phyloP scores from a whole-genome alignment of 2,888 invertebrate species.

The Melitaea athalia region DNA sequence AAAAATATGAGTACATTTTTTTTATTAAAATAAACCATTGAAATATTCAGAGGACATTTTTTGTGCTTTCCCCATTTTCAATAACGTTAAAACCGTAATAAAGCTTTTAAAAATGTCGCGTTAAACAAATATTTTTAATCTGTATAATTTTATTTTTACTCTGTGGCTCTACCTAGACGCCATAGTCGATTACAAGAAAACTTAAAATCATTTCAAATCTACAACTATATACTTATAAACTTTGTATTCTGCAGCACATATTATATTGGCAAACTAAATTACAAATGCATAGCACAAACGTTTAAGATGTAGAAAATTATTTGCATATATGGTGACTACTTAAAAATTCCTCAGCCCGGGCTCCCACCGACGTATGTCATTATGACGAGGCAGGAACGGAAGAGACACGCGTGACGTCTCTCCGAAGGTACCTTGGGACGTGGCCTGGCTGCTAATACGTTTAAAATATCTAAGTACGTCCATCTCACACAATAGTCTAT shows the following conservation, averaged over 20 bases:
- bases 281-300: conserved; percentile 13
- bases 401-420: conserved; percentile 72
- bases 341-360: conserved; percentile 42
- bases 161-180: neutral
- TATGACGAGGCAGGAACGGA: conserved; percentile 63
- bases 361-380: conserved; percentile 41
- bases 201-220: no score
- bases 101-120: conserved; percentile 4
- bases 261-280: neutral
- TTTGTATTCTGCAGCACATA: neutral
- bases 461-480: conserved; percentile 45
- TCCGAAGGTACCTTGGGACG: conserved; percentile 64
- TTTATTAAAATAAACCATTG: neutral
- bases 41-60: conserved; percentile 2
- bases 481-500: conserved; percentile 45
- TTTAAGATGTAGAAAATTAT: conserved; percentile 26
- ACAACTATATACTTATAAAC: neutral
- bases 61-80: neutral
- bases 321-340: conserved; percentile 40
- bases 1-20: conserved; percentile 1
- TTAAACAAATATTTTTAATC: neutral
- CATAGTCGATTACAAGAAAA: neutral
- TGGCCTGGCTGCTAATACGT: conserved; percentile 54
- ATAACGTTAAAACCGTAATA: neutral
- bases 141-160: neutral